Evolutionary conservation across 1,140 invertebrate species (phyloP), one percentile per base, ranked within the genome.

Genomic region (Venustaconcha ellipsiformis): DNA sequence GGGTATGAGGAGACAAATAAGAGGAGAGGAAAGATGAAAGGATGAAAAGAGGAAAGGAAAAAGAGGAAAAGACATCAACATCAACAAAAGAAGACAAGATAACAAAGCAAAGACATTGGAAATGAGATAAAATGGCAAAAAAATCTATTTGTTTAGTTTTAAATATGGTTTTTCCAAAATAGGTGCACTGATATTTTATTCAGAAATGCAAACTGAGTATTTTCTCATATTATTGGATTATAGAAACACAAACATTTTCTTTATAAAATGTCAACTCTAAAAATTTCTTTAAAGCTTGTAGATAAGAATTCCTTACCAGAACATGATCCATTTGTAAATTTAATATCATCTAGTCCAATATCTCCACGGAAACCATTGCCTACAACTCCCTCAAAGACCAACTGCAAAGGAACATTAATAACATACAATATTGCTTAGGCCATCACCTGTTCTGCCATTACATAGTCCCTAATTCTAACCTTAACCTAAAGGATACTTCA

Each of bases 321-420:
- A 74, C 86, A 87, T 20, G 75, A 57, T 55, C 83, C 80, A 37
- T 66, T 30, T 26, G 62, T 66, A 30, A 59, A 71, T 17, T 72
- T 57, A 18, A 88, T 70, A 72, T 88, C 86, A 81, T 88, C 86
- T 26, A 88, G 56, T 55, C 80, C 85, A 37, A 87, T 85, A 71
- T 88, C 86, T 15, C 86, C 84, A 60, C 58, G 70, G 70, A 74
- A 83, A 78, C 83, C 82, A 74, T 74, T 79, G 17, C 85, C 85
- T 20, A 94, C 91, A 59, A 92, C 91, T 8, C 91, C 94, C 83
- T 93, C 92, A 78, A 94, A 92, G 15, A 94, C 90, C 56, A 94
- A 89, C 91, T 94, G 62, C 48, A 81, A 80, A 14, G 74, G 58
- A 68, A 72, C 70, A 37, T 6, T 55, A 55, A 26, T 57, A 66